Evolutionary conservation across 2,113 vertebrate genomes (phyloP).

Genomic region (Upupa epops): DNA sequence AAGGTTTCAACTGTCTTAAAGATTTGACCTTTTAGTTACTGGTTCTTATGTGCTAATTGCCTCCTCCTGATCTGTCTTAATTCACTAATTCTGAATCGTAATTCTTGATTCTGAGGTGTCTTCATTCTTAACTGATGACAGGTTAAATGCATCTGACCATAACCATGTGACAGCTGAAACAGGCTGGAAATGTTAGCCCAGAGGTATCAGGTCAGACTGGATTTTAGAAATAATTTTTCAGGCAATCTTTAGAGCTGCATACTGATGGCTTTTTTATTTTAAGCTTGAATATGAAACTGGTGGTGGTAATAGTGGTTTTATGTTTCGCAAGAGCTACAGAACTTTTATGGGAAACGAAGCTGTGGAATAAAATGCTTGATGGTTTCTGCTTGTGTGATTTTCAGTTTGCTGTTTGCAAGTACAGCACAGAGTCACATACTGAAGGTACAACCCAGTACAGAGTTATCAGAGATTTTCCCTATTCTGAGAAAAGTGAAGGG

Average conservation of each 20-base stretch:
- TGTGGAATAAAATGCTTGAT: not conserved
- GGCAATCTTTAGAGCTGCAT: conserved; percentile 32
- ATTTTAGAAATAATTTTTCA: conserved; percentile 47
- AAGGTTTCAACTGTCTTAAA: not conserved
- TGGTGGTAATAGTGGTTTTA: conserved; percentile 10
- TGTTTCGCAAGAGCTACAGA: conserved; percentile 9
- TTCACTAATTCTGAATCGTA: no score
- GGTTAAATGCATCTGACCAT: not conserved
- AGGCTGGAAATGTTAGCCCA: conserved; percentile 18
- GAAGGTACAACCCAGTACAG: not conserved
- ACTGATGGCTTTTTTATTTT: conserved; percentile 57
- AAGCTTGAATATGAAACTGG: conserved; percentile 13
- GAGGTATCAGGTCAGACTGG: conserved; percentile 21
- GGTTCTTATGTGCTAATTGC: not conserved
- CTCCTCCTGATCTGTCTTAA: not conserved
- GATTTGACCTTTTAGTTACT: not conserved
- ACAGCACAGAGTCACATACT: not conserved
- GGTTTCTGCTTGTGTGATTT: not conserved
- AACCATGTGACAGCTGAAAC: not conserved
- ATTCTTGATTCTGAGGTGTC: not conserved
- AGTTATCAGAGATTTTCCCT: not conserved
- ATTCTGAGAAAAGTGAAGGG: not conserved
- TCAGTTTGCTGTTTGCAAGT: not conserved
- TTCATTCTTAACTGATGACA: not conserved
- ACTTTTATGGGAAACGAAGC: not conserved